Evolutionary conservation across 2,888 invertebrate species (phyloP), one percentile per base, ranked within the genome.

Genomic region (Agrochola lychnidis): DNA sequence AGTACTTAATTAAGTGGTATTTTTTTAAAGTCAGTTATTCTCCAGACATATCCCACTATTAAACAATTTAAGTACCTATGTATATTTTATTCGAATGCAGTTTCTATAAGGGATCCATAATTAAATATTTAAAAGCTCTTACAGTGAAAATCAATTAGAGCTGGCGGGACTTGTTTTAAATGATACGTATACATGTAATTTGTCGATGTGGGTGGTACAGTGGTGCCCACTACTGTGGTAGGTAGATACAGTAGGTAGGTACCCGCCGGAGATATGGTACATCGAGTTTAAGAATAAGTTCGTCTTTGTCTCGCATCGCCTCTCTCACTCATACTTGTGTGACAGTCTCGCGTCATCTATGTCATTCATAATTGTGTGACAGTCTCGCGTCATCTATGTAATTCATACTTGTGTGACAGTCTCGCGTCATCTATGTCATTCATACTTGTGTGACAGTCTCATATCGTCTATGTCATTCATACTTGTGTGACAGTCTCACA

Each of bases 141-240:
- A 45, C 79, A 78, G 19, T 48, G 56, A 40, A 79, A 56, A 64
- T 61, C 61, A 84, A 84, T 79, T 84, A 72, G 14, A 53, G 45
- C 40, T 45, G 48, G 30, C 30, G 12, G 36, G 25, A 73, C 73
- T 73, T 79, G 79, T 64, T 64, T 71, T 63, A 79, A 69, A 69
- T 64, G 42, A 69, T 71, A 36, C 36, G 36, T 36, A 4, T 36
- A 25, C 42, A 45, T 36, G 48, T 68, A 78, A 71, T 68, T 71
- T 6, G 4, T 68, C 59, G 72, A 56, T 40, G 79, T 72, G 84
- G 84, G 68, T 80, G 67, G 78, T 66, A 61, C 48, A n/a, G 68
- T 80, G 67, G 78, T 66, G 66, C 48, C 19, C 4, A n/a, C 22
- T 56, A 0, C 22, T 22, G 51, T 2, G 42, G 36, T 36, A 36